Base-by-base conservation (phyloP, 1,140 invertebrate species). In the Pteromalus puparum region DNA sequence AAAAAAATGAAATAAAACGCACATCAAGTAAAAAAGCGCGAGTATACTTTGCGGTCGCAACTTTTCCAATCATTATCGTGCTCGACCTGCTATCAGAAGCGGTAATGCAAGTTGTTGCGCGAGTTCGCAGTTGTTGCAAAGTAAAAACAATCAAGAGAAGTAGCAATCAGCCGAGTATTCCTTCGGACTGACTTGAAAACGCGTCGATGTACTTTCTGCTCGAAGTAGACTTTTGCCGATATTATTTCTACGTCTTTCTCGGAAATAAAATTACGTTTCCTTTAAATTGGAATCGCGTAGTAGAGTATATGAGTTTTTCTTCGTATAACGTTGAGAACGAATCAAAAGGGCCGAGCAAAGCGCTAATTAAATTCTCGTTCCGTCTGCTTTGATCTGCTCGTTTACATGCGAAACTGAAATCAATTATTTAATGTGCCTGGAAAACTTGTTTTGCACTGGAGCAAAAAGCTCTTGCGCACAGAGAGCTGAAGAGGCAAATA, bases 1-100 rank as follows among this genome's bases (percentile, higher is more conserved):
- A 53, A 53, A 15, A 53, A 53, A 53, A 15, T 2, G 18, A n/a
- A 61, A 61, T 21, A 7, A 61, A 61, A 18, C 21, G 53, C 18
- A 21, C 2, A n/a, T 6, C 3, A 34, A 34, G 30, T 4, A 34
- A 61, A 61, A 15, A 61, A 61, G 53, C 53, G 18, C 6, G 21
- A 1, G 21, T 61, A 61, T 1, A 61, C 53, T 61, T 30, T 13
- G 12, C n/a, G 21, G 34, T 7, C 21, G 15, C 72, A 74, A 74
- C 38, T 74, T 74, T 74, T 34, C 34, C 34, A 74, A 74, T 30
- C 68, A 70, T 70, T 70, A 70, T 70, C 68, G 68, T 26, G 68
- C 24, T 70, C 68, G 15, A 26, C 5, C 24, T 18, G 68, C 26
- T 28, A 30, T 70, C 24, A 70, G 6, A 70, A 70, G 68, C 26